phyloP scores from a whole-genome alignment of 2,113 vertebrate genomes.

The Chionomys nivalis region DNA sequence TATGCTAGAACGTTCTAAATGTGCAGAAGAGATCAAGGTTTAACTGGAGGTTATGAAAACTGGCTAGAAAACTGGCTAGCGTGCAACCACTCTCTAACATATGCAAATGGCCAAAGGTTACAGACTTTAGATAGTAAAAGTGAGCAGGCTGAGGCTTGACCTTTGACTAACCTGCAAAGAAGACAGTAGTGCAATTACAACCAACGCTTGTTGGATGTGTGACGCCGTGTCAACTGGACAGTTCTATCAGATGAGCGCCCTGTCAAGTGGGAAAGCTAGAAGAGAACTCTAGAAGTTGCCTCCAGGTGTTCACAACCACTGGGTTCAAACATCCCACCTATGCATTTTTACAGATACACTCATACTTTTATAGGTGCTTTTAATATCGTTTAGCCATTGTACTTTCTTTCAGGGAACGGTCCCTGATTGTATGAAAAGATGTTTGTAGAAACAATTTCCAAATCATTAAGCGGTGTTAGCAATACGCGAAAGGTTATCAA shows the following conservation, averaged over 20 bases:
- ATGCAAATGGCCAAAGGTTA: constrained; percentile 43
- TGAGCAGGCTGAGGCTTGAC: background rate
- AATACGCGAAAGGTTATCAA: constrained; percentile 8
- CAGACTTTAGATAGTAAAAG: constrained; percentile 28
- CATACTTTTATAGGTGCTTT: background rate
- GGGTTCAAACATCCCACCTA: background rate
- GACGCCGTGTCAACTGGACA: background rate
- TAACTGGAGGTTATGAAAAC: constrained; percentile 37
- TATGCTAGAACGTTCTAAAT: constrained; percentile 55
- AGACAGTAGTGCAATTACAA: constrained; percentile 44
- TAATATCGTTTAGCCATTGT: background rate
- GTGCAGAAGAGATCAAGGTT: constrained; percentile 47
- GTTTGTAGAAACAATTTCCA: constrained; percentile 6
- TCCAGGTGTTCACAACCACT: background rate
- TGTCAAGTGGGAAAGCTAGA: constrained; percentile 16
- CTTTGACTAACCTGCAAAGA: constrained; percentile 24
- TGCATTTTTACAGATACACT: background rate
- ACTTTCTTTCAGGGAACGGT: constrained; percentile 11
- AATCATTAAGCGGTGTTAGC: constrained; percentile 5
- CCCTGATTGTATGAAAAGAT: constrained; percentile 35
- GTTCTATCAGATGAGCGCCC: background rate
- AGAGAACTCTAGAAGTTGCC: background rate
- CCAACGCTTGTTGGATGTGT: constrained; percentile 17
- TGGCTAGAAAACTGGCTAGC: constrained; percentile 31
- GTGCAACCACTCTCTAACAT: background rate